Evolutionary conservation across 2,888 invertebrate genomes (phyloP).

Genomic region (Nymphalis urticae): DNA sequence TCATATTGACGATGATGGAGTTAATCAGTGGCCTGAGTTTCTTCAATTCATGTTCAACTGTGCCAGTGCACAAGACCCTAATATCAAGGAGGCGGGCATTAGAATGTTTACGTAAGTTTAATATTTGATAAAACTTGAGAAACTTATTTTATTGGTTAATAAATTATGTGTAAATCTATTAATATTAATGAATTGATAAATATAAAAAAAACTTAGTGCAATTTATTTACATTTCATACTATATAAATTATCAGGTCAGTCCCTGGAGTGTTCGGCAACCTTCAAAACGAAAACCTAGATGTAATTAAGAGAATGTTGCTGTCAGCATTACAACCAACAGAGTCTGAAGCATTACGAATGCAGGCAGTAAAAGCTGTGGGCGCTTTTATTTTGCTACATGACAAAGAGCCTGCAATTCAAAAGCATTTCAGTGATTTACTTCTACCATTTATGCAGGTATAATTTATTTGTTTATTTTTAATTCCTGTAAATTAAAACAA

Average conservation of each 20-base stretch:
- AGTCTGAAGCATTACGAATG: conserved; percentile 87
- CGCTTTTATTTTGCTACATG: conserved; percentile 95
- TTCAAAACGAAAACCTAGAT: conserved; percentile 94
- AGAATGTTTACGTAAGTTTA: conserved; percentile 93
- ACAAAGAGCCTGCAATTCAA: conserved; percentile 94
- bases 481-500: no score
- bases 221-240: no score
- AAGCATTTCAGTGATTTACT: conserved; percentile 94
- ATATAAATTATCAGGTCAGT: conserved; percentile 84
- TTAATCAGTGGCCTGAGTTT: conserved; percentile 98
- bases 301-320: conserved; percentile 97
- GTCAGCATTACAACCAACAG: conserved; percentile 88
- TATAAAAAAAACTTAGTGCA: no score
- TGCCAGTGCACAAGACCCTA: conserved; percentile 90
- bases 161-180: not conserved
- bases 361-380: conserved; percentile 92
- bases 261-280: conserved; percentile 98
- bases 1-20: conserved; percentile 96
- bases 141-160: not conserved
- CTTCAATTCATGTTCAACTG: conserved; percentile 97
- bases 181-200: no score
- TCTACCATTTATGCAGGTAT: conserved; percentile 87
- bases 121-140: not conserved
- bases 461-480: no score
- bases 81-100: conserved; percentile 95